These are phyloP conservation scores for Sisyra terminalis DNA, from an alignment of 2,888 invertebrate species.

Conservation along the genomic window DNA sequence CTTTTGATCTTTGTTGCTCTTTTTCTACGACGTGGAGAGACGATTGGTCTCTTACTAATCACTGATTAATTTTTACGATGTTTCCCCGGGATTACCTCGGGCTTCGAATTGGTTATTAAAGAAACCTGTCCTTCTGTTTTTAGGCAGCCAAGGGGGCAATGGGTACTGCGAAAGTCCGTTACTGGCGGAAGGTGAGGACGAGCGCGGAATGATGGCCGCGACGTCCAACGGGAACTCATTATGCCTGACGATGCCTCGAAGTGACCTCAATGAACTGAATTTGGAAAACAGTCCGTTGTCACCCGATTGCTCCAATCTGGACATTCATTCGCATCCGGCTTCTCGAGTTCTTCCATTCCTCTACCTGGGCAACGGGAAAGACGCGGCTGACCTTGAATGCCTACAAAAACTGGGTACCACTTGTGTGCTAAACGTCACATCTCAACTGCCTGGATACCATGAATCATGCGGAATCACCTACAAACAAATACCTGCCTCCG, in stretches of 20 bases:
- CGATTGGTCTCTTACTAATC: too few species aligned
- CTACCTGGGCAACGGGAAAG: conserved; percentile 66
- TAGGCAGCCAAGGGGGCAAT: conserved; percentile 9
- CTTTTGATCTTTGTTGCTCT: too few species aligned
- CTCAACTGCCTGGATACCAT: conserved; percentile 55
- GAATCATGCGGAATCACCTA: conserved; percentile 48
- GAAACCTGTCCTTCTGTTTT: conserved; percentile 1
- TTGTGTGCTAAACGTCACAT: conserved; percentile 67
- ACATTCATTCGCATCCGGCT: conserved; percentile 59
- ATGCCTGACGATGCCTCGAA: too few species aligned
- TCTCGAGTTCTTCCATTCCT: conserved; percentile 66
- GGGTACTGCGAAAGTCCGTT: conserved; percentile 1
- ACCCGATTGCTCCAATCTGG: conserved; percentile 18
- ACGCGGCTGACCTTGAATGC: conserved; percentile 54
- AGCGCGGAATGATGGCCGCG: too few species aligned
- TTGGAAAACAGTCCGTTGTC: too few species aligned
- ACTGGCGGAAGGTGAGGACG: background rate
- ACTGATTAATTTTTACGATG: too few species aligned
- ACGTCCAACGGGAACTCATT: too few species aligned
- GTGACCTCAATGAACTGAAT: too few species aligned
- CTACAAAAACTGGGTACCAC: conserved; percentile 50
- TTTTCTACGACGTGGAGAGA: too few species aligned
- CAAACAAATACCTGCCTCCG: conserved; percentile 66
- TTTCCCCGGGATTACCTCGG: too few species aligned
- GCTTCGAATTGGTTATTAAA: too few species aligned